Percentiles rank a stretch among this genome's conserved stretches.
phyloP scores from a whole-genome alignment of 2,888 invertebrate species.

The Mesorhabditis sp. region DNA sequence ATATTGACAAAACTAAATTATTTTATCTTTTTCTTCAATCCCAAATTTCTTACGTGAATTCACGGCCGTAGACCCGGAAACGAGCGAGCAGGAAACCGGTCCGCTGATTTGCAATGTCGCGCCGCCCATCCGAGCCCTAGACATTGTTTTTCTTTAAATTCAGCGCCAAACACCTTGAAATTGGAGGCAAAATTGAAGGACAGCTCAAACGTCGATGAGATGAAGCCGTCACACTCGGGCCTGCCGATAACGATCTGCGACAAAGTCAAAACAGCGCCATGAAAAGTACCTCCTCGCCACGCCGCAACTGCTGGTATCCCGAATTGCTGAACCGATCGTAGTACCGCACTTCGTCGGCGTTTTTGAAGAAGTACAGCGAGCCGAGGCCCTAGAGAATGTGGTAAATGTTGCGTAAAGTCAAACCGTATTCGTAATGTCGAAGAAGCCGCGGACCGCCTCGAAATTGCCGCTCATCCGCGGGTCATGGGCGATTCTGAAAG shows the following conservation, averaged over 20 bases:
- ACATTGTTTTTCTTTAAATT: constrained; percentile 8
- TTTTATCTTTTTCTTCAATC: no score
- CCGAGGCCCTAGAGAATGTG: constrained; percentile 33
- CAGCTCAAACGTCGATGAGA: constrained; percentile 37
- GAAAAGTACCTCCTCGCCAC: background rate
- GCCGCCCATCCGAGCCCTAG: constrained; percentile 35
- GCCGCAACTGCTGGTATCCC: constrained; percentile 27
- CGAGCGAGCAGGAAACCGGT: constrained; percentile 39
- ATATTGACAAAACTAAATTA: constrained; percentile 33
- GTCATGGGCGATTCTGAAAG: constrained; percentile 35
- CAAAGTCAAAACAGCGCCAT: background rate
- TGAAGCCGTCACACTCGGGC: constrained; percentile 36
- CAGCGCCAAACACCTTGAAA: constrained; percentile 26
- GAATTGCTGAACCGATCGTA: constrained; percentile 39
- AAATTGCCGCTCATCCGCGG: constrained; percentile 33
- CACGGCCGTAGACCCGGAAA: constrained; percentile 39
- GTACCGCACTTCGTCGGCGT: constrained; percentile 28
- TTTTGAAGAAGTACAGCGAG: constrained; percentile 39
- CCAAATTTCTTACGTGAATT: constrained; percentile 20
- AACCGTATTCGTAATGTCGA: constrained; percentile 38
- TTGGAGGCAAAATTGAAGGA: constrained; percentile 29
- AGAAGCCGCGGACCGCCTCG: constrained; percentile 33
- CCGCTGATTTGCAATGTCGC: constrained; percentile 34
- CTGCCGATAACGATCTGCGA: background rate
- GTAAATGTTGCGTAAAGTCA: background rate